A percentile compares a stretch with the other conserved stretches of the same genome.
Evolutionary conservation across 2,888 invertebrate genomes (phyloP).

Genomic region (Dinocampus coccinellae): DNA sequence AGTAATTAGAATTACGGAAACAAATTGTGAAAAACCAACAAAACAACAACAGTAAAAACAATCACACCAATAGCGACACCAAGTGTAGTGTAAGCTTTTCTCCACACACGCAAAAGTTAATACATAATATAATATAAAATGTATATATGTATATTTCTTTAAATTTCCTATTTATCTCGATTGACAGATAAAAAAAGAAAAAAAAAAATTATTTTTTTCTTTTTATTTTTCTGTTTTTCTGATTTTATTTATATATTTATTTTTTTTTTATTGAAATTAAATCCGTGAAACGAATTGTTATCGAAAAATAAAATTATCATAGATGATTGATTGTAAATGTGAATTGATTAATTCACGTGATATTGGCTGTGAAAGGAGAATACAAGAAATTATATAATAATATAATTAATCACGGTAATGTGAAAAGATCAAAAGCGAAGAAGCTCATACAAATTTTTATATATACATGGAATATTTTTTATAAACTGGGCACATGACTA

Average conservation of each 20-base stretch:
- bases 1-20: conserved; percentile 29
- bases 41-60: conserved; percentile 60
- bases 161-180: neutral
- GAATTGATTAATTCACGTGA: neutral
- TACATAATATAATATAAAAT: conserved; percentile 51
- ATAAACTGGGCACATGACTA: neutral
- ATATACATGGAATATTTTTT: neutral
- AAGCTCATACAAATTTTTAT: neutral
- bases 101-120: conserved; percentile 66
- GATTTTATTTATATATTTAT: no score
- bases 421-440: neutral
- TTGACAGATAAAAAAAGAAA: no score
- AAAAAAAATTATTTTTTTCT: no score
- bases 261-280: no score
- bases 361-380: conserved; percentile 3
- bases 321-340: neutral
- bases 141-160: neutral
- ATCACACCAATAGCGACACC: conserved; percentile 69
- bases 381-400: neutral
- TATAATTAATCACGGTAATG: neutral
- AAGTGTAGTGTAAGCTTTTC: conserved; percentile 68
- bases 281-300: no score
- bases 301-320: neutral
- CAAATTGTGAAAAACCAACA: conserved; percentile 33
- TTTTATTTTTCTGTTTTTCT: no score